Percentiles rank a stretch among this genome's conserved stretches.
Conservation (phyloP, 92 coral and sea anemone species). For the Zoanthus solanderi region DNA sequence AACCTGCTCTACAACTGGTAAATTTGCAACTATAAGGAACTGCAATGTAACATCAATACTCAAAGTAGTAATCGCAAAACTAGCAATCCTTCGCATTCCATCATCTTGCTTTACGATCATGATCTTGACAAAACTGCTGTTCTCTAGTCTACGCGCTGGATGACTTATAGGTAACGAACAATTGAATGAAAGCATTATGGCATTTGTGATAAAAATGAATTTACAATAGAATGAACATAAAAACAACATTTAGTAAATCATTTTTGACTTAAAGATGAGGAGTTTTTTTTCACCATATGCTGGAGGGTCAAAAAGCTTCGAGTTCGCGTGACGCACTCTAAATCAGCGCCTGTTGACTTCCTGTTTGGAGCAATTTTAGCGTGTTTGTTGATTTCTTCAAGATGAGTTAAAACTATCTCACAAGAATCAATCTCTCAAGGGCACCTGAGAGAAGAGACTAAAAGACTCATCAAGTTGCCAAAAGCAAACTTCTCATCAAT, state of each 20-base stretch:
- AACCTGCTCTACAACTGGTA: too few relatives aligned
- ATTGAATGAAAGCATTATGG: not conserved
- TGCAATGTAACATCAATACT: not conserved
- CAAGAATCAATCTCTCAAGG: not conserved
- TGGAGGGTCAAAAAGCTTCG: conserved; percentile 7
- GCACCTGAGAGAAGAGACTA: not conserved
- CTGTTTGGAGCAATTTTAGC: not conserved
- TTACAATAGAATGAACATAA: not conserved
- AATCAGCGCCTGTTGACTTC: not conserved
- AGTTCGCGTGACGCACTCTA: conserved; percentile 33
- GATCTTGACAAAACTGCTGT: conserved; percentile 46
- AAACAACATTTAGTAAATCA: not conserved
- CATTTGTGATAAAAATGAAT: conserved; percentile 31
- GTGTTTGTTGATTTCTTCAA: not conserved
- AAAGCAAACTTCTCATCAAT: not conserved
- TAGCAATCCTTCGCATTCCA: not conserved
- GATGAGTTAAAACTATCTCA: not conserved
- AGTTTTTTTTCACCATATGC: not conserved
- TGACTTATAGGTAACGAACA: conserved; percentile 12
- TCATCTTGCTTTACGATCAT: conserved; percentile 19
- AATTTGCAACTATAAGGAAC: not conserved
- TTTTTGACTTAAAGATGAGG: not conserved
- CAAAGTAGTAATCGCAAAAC: not conserved
- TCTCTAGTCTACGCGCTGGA: not conserved
- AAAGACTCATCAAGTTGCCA: conserved; percentile 11